phyloP scores from a whole-genome alignment of 2,113 vertebrate genomes.

The Perccottus glenii region DNA sequence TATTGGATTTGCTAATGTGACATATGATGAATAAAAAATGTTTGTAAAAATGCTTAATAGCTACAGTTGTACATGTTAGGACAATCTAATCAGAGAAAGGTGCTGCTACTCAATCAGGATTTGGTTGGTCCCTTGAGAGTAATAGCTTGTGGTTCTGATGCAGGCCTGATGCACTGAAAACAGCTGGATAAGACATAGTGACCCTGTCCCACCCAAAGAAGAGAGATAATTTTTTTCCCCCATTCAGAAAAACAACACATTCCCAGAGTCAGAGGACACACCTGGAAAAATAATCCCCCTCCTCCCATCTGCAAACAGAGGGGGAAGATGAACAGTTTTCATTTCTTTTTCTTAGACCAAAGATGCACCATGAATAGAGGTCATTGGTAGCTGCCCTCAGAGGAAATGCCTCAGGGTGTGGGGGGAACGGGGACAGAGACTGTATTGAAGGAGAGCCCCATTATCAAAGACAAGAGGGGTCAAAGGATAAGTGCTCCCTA shows the following conservation, averaged over 20 bases:
- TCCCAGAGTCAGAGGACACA: constrained; percentile 67
- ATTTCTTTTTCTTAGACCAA: constrained; percentile 31
- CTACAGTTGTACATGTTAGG: no score
- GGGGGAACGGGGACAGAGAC: constrained; percentile 41
- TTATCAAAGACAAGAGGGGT: constrained; percentile 54
- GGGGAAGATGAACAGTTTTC: constrained; percentile 47
- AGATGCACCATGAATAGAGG: constrained; percentile 37
- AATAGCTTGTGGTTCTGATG: constrained; percentile 14
- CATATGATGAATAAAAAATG: no score
- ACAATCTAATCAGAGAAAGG: no score
- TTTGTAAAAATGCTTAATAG: no score
- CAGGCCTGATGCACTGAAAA: constrained; percentile 38
- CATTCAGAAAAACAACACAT: constrained; percentile 48
- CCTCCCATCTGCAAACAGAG: constrained; percentile 32
- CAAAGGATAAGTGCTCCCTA: constrained; percentile 51
- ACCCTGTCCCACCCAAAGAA: constrained; percentile 41
- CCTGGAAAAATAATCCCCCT: constrained; percentile 73
- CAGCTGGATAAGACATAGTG: constrained; percentile 52
- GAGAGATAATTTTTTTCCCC: constrained; percentile 40
- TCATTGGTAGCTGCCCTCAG: constrained; percentile 30
- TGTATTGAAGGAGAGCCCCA: constrained; percentile 27
- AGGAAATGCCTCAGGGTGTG: constrained; percentile 19
- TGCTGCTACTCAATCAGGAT: no score
- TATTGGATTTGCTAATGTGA: no score
- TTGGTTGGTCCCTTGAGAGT: no score